phyloP scores from a whole-genome alignment of 2,888 invertebrate species.

The Synanthedon andrenaeformis region DNA sequence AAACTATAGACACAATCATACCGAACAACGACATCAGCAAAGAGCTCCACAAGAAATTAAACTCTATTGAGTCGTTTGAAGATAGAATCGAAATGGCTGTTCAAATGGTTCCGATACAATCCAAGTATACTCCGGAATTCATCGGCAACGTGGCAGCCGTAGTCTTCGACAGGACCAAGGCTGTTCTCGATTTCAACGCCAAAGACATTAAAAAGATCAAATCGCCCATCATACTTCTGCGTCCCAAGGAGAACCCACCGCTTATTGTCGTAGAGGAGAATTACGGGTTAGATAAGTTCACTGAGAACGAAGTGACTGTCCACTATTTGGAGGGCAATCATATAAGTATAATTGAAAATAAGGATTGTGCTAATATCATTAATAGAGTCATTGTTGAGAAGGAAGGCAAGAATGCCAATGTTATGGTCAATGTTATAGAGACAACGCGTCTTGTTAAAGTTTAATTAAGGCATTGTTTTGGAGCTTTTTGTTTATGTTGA shows the following conservation, averaged over 20 bases:
- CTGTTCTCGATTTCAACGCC: conserved; percentile 55
- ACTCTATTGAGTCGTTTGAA: conserved; percentile 64
- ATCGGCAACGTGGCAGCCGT: conserved; percentile 23
- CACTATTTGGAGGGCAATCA: conserved; percentile 81
- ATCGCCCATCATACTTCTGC: conserved; percentile 72
- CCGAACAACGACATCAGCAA: conserved; percentile 44
- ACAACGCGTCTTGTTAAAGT: conserved; percentile 31
- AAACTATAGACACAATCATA: conserved; percentile 62
- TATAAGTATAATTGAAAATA: conserved; percentile 75
- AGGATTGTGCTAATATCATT: conserved; percentile 73
- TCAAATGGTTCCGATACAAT: conserved; percentile 37
- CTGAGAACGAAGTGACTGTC: conserved; percentile 68
- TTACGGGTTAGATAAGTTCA: conserved; percentile 73
- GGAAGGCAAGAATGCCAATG: conserved; percentile 29
- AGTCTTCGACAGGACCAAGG: conserved; percentile 67
- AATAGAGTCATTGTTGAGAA: conserved; percentile 49
- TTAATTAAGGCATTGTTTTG: not conserved
- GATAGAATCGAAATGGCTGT: conserved; percentile 68
- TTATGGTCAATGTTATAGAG: conserved; percentile 48
- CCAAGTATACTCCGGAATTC: conserved; percentile 43
- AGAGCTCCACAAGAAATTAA: conserved; percentile 52
- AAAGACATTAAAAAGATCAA: conserved; percentile 59
- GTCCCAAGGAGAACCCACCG: conserved; percentile 71
- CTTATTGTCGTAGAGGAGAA: conserved; percentile 71
- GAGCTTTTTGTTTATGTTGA: not conserved